Conservation (phyloP, 2,113 vertebrate genomes). For the Gasterosteus nipponicus region DNA sequence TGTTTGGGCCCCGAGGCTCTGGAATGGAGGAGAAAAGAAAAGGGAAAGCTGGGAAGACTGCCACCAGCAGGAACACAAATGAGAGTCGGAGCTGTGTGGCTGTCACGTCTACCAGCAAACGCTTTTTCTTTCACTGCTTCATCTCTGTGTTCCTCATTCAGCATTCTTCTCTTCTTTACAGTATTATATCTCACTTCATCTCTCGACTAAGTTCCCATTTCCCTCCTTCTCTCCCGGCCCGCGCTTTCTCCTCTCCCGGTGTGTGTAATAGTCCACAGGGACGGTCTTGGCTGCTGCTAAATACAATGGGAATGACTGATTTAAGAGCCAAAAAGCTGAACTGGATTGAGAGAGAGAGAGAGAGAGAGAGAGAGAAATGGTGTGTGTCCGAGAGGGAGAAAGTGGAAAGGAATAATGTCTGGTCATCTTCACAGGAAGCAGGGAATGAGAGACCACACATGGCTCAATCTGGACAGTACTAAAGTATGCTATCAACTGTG, state of each 20-base stretch:
- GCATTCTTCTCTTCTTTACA: constrained; percentile 31
- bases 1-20: constrained; percentile 44
- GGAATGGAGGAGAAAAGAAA: constrained; percentile 28
- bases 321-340: constrained; percentile 50
- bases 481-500: constrained; percentile 25
- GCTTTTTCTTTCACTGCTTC: constrained; percentile 14
- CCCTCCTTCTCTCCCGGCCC: constrained; percentile 1
- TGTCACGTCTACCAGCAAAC: constrained; percentile 10
- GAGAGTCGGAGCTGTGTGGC: constrained; percentile 14
- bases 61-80: constrained; percentile 35
- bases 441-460: constrained; percentile 35
- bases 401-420: background rate
- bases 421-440: constrained; percentile 15
- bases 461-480: constrained; percentile 14
- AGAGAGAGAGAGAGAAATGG: constrained; percentile 9
- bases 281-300: constrained; percentile 64
- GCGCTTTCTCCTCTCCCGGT: constrained; percentile 31
- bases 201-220: constrained; percentile 24
- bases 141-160: constrained; percentile 38
- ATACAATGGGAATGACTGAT: constrained; percentile 59
- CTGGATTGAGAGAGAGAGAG: constrained; percentile 28
- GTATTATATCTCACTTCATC: constrained; percentile 46
- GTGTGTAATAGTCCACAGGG: constrained; percentile 61
- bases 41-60: constrained; percentile 32
- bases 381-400: constrained; percentile 2